Base-by-base conservation (phyloP, 2,888 invertebrate genomes). In the Eudemis profundana region DNA sequence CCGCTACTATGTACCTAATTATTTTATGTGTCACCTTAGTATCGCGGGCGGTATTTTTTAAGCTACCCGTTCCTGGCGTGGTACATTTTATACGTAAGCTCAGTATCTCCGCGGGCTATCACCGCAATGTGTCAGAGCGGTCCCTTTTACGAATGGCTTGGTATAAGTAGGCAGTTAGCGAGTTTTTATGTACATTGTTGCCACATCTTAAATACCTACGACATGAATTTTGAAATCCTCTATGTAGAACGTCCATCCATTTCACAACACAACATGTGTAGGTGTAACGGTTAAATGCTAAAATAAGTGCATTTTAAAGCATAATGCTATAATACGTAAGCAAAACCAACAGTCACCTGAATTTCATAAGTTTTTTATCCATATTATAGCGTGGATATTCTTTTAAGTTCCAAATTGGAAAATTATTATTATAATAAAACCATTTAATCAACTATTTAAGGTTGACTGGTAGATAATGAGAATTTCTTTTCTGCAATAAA, bases 91-190 rank as follows among this genome's bases (percentile, higher is more conserved):
- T 63, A 72, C 65, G 66, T 49, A 54, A 60, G 59, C 47, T 50
- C 71, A 47, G 71, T 83, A 83, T 84, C 84, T 78, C 71, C 49
- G 59, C 67, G 67, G 71, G 74, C 72, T 85, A 86, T 87, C 85
- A 70, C 69, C 65, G 81, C 80, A 74, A 86, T 86, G 78, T 81
- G 82, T 86, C 84, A 77, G 76, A 66, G 82, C 79, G 78, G 84
- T 81, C 79, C 78, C 79, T 78, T 79, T 86, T 82, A 81, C 74
- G 75, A 74, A 84, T 82, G 82, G 81, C 83, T 85, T 82, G 81
- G 83, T 83, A 82, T 82, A 84, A 79, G 82, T 75, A 70, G 69
- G 69, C 72, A 70, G 67, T 69, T 68, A 71, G 68, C 73, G 74
- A 71, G 47, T 74, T 61, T 69, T 50, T 64, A 50, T 57, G 14